Percentiles rank a stretch among this genome's conserved stretches.
Evolutionary conservation across 1,140 invertebrate genomes (phyloP).

Genomic region (Pachypsylla venusta): DNA sequence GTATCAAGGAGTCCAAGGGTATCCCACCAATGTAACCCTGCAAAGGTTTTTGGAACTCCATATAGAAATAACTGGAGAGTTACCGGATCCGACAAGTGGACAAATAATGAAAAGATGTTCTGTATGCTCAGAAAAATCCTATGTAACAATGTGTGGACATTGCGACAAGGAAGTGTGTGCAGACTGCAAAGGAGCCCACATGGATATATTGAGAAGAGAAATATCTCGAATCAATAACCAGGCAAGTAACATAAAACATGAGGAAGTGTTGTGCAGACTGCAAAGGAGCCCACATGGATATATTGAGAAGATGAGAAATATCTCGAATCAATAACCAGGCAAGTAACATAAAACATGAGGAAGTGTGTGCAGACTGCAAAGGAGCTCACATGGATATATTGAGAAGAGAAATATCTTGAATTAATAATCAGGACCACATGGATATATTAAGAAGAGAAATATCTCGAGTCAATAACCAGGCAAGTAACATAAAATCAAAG

Average conservation of each 20-base stretch:
- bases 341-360: constrained; percentile 59
- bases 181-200: constrained; percentile 82
- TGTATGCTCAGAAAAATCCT: constrained; percentile 89
- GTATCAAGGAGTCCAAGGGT: constrained; percentile 88
- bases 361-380: constrained; percentile 80
- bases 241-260: constrained; percentile 56
- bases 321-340: constrained; percentile 84
- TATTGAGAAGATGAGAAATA: constrained; percentile 81
- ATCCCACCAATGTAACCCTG: constrained; percentile 90
- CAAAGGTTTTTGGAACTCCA: constrained; percentile 89
- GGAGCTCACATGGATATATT: constrained; percentile 91
- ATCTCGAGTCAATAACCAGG: constrained; percentile 80
- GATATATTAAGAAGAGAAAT: constrained; percentile 91
- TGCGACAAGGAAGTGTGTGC: constrained; percentile 88
- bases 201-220: constrained; percentile 88
- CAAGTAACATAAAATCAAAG: too few species aligned
- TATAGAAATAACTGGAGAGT: constrained; percentile 81
- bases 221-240: constrained; percentile 87
- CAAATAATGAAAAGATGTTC: constrained; percentile 73
- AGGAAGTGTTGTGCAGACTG: constrained; percentile 81
- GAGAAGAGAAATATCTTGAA: constrained; percentile 78
- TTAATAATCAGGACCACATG: constrained; percentile 91
- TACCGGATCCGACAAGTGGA: constrained; percentile 71
- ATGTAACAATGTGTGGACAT: constrained; percentile 74
- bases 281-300: constrained; percentile 90